These are phyloP conservation scores for Zaprionus obscuricornis DNA, from an alignment of 2,888 invertebrate species.

Conservation along the genomic window DNA sequence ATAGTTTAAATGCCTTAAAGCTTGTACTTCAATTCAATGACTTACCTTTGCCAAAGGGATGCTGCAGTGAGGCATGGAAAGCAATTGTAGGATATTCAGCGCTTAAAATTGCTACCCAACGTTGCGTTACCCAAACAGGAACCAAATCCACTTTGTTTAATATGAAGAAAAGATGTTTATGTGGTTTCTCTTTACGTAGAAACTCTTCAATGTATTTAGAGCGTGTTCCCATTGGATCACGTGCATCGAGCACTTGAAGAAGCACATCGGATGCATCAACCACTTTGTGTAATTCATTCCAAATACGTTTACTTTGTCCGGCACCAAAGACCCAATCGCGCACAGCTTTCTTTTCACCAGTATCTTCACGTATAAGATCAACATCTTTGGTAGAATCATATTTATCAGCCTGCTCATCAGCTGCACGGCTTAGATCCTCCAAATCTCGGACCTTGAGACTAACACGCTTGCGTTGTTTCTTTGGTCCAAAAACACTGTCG, in stretches of 20 bases:
- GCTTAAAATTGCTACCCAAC: conserved; percentile 98
- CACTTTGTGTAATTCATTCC: conserved; percentile 99
- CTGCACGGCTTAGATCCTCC: conserved; percentile 89
- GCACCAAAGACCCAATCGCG: conserved; percentile 98
- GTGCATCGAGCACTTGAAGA: conserved; percentile 97
- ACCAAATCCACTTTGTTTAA: conserved; percentile 98
- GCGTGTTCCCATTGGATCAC: conserved; percentile 98
- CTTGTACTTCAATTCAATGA: not conserved
- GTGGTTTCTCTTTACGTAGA: conserved; percentile 95
- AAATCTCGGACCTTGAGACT: conserved; percentile 90
- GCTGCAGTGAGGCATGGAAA: conserved; percentile 98
- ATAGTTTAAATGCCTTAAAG: not conserved
- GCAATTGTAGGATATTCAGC: conserved; percentile 98
- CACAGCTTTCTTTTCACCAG: conserved; percentile 90
- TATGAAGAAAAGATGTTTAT: conserved; percentile 98
- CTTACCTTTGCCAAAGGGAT: conserved; percentile 97
- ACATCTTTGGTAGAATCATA: conserved; percentile 93
- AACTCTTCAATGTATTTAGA: conserved; percentile 96
- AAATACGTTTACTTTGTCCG: conserved; percentile 98
- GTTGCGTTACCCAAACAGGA: conserved; percentile 98
- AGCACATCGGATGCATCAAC: conserved; percentile 99
- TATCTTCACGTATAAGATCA: conserved; percentile 92
- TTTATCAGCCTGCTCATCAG: conserved; percentile 88
- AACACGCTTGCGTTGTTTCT: conserved; percentile 95
- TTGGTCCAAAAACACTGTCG: conserved; percentile 97